Percentiles rank a stretch among this genome's conserved stretches.
Conservation (phyloP, 2,113 vertebrate species). For the Epinephelus lanceolatus region DNA sequence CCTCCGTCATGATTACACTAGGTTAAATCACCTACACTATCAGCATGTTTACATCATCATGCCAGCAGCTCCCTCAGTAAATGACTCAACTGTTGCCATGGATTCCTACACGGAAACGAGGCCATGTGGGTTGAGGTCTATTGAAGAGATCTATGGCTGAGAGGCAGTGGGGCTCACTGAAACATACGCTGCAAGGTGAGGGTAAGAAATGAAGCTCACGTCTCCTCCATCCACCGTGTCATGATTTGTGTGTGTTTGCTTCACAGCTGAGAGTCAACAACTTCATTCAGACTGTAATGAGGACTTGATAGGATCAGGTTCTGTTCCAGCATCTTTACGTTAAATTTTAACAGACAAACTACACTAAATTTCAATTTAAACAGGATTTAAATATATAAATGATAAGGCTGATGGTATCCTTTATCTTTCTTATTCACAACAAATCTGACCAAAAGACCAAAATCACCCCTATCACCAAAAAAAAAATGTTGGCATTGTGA, state of each 20-base stretch:
- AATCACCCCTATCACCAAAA: no score
- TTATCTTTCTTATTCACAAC: neutral
- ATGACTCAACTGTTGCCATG: conserved; percentile 64
- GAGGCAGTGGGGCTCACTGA: neutral
- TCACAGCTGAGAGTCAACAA: neutral
- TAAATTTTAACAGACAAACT: neutral
- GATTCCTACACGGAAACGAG: conserved; percentile 22
- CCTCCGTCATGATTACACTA: conserved; percentile 13
- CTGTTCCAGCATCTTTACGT: neutral
- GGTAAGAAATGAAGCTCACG: conserved; percentile 1
- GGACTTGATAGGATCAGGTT: neutral
- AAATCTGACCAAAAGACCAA: no score
- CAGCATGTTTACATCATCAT: conserved; percentile 48
- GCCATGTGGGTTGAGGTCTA: conserved; percentile 17
- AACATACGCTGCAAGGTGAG: neutral
- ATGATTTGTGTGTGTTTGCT: neutral
- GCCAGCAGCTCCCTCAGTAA: conserved; percentile 1
- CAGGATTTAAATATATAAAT: no score
- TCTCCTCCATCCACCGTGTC: neutral
- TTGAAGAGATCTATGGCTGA: conserved; percentile 45
- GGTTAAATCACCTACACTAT: conserved; percentile 38
- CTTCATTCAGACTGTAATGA: neutral
- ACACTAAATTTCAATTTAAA: no score
- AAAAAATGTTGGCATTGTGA: no score
- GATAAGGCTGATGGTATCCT: no score